Evolutionary conservation across 2,113 vertebrate genomes (phyloP), one percentile per base, ranked within the genome.

Genomic region (Madoqua kirkii): DNA sequence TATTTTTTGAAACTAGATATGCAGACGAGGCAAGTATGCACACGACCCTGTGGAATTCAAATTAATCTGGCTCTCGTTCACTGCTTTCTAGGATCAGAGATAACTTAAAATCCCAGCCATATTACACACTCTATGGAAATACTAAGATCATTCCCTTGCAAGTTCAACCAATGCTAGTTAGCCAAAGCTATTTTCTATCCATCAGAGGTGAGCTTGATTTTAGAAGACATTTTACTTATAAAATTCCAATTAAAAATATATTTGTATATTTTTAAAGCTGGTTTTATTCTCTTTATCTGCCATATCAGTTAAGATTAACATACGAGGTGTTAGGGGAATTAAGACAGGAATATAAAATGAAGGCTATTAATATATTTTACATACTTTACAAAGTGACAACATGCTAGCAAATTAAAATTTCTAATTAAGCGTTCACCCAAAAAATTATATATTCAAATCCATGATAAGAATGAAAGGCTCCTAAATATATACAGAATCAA

Each of bases 101-200:
- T 27, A 97, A 92, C 79, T 87, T 96, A 91, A 55, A 94, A 76
- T 1, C 0, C 59, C 48, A 96, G 88, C 8, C 0, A 54, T 12
- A 40, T 76, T 13, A 52, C 89, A 52, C 86, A 95, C 3, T 0
- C 4, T 36, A 94, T 7, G 7, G 15, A 64, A 96, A 87, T 48
- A 71, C 60, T 27, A 86, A 55, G 71, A 81, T 6, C 36, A n/a
- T 45, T 96, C 84, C 0, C 0, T 89, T 97, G 3, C 1, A 91
- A 93, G n/a, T 96, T 96, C 74, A 96, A 91, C 50, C 45, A 93
- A 90, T 92, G 85, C 25, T 40, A 88, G 11, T 52, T 57, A 94
- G 27, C 27, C 27, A 59, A 93, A 95, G 62, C 43, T 79, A 92
- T 82, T 0, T 67, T 96, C 93, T 64, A 88, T 59, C 60, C 16